Base-by-base conservation (phyloP, 2,888 invertebrate species). In the Callyntrura guangdongensis region DNA sequence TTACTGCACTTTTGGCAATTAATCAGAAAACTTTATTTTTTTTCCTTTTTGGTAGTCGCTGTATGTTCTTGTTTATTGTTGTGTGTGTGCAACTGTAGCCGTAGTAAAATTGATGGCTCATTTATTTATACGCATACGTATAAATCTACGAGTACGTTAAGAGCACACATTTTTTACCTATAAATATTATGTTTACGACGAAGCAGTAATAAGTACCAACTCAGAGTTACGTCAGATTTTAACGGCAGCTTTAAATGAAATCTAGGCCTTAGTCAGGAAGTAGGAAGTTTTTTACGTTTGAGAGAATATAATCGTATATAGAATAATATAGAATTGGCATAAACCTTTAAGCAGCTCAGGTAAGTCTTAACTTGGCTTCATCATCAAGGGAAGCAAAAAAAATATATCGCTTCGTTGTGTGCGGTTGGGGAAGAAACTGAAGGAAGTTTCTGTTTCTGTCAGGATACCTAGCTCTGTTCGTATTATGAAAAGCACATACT, bases 181-280 rank as follows among this genome's bases (percentile, higher is more conserved):
- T 53, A 77, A 56, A 79, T 79, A 53, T 56, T 79, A 27, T 79
- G n/a, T 17, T 59, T 17, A 17, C n/a, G 64, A 79, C 56, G 25
- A 27, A 27, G 56, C 9, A 79, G 53, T 22, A 79, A 53, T 56
- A 45, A 77, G 45, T 22, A 25, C 14, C 6, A 12, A 56, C 36
- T 59, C 36, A 22, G 81, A 67, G 83, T 83, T 83, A 83, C 83
- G 83, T 67, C 49, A 59, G 64, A 83, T 14, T 49, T 83, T 27
- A 83, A 81, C 36, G 5, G n/a, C 56, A 45, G 64, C 22, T 27
- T 56, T 53, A 47, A 67, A 61, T 9, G 81, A 81, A 90, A 91
- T 91, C 86, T 91, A 87, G 91, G 91, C 53, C 90, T 87, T 72
- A 56, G 56, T 79, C 86, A 91, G 91, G 91, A 91, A 91, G 87